These are phyloP conservation scores for Centropus bengalensis DNA, from an alignment of 2,113 vertebrate species.

Conservation along the genomic window DNA sequence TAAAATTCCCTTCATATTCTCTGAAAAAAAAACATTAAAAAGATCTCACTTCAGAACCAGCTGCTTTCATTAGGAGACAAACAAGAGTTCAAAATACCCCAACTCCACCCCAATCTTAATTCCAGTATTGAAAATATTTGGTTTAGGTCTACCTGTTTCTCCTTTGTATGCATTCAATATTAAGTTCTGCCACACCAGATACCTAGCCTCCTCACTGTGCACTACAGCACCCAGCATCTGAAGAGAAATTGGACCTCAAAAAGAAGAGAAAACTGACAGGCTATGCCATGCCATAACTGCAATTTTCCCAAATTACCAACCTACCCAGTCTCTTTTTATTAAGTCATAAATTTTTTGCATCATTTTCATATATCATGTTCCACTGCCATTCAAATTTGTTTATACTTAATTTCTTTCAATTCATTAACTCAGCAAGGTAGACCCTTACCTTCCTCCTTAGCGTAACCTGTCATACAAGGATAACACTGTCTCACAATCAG, in stretches of 20 bases:
- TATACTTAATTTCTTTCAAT: background rate
- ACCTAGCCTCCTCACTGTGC: background rate
- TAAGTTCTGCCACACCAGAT: background rate
- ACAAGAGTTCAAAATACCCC: background rate
- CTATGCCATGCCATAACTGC: background rate
- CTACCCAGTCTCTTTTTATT: background rate
- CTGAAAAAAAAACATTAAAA: no score
- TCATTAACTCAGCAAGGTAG: background rate
- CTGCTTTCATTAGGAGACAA: background rate
- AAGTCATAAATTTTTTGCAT: background rate
- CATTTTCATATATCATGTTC: background rate
- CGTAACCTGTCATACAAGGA: background rate
- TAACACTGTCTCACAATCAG: slow-evolving; percentile 5
- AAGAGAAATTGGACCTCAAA: background rate
- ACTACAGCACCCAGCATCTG: background rate
- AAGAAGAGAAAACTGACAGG: background rate
- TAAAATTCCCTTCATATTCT: background rate
- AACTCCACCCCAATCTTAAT: background rate
- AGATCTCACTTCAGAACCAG: background rate
- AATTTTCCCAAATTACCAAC: background rate
- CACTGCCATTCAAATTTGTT: background rate
- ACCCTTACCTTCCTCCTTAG: background rate
- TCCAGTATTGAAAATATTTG: background rate
- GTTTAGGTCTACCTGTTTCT: background rate
- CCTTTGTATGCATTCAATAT: background rate